Conservation (phyloP, 2,113 vertebrate species). For the Zosterops japonicus region DNA sequence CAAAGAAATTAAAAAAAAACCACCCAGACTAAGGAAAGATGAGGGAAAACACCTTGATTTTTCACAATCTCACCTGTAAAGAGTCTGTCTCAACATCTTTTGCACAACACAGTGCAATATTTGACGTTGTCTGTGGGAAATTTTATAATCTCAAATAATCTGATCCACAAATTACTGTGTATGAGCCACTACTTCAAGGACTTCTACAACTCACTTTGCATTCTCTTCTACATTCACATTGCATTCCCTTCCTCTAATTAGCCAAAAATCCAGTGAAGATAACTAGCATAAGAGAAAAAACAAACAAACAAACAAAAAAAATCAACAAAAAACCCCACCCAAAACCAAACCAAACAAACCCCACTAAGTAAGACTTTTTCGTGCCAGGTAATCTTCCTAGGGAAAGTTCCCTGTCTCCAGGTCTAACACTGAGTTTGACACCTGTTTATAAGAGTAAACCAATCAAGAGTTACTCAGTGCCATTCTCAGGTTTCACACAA, state of each 20-base stretch:
- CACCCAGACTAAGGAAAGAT: not conserved
- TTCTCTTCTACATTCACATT: not conserved
- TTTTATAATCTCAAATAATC: not conserved
- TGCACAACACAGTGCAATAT: not conserved
- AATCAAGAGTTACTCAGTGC: not conserved
- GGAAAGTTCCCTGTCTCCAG: not conserved
- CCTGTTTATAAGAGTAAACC: not conserved
- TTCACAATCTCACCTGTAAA: not conserved
- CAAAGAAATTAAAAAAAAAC: not conserved
- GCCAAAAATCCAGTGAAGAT: not conserved
- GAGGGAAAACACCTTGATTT: not conserved
- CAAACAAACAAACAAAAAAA: accelerated
- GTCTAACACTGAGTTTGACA: not conserved
- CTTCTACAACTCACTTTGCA: not conserved
- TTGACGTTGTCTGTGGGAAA: not conserved
- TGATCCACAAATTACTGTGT: not conserved
- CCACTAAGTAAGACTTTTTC: not conserved
- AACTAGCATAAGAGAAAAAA: not conserved
- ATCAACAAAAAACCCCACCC: accelerated
- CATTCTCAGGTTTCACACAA: not conserved
- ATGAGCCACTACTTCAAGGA: not conserved
- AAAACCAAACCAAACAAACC: too few species aligned
- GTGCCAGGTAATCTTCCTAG: accelerated
- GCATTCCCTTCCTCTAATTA: not conserved
- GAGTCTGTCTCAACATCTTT: not conserved